These are phyloP conservation scores for Nothoprocta pentlandii DNA, from an alignment of 2,113 vertebrate species.

Conservation along the genomic window DNA sequence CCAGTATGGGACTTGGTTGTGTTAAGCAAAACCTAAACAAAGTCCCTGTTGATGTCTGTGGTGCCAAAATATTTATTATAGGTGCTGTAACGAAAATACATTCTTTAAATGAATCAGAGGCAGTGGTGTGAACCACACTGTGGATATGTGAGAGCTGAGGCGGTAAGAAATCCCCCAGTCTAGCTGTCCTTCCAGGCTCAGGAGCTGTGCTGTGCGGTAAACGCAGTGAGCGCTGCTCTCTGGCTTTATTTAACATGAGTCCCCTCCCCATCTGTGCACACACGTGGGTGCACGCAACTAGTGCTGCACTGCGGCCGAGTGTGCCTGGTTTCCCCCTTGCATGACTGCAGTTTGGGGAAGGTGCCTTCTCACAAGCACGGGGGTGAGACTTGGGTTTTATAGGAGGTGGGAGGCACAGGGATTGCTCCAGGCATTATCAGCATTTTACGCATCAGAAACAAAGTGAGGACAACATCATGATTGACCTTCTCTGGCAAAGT, in stretches of 20 bases:
- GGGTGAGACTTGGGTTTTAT: background rate
- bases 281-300: too few species aligned
- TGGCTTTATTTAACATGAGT: background rate
- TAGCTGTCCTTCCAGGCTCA: background rate
- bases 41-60: background rate
- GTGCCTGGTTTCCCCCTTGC: too few species aligned
- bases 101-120: background rate
- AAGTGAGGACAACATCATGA: background rate
- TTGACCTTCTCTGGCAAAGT: background rate
- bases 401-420: accelerated
- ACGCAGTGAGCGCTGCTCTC: background rate
- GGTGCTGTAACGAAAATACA: background rate
- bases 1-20: background rate
- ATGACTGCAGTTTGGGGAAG: too few species aligned
- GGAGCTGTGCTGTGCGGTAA: background rate
- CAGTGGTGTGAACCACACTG: background rate
- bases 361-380: too few species aligned
- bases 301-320: too few species aligned
- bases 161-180: background rate
- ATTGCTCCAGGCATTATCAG: background rate
- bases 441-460: background rate
- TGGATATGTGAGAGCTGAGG: background rate
- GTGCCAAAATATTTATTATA: background rate
- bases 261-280: too few species aligned
- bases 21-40: background rate